Percentiles rank a stretch among this genome's conserved stretches.
Evolutionary conservation across 1,140 invertebrate species (phyloP).

Genomic region (Diorhabda elongata): DNA sequence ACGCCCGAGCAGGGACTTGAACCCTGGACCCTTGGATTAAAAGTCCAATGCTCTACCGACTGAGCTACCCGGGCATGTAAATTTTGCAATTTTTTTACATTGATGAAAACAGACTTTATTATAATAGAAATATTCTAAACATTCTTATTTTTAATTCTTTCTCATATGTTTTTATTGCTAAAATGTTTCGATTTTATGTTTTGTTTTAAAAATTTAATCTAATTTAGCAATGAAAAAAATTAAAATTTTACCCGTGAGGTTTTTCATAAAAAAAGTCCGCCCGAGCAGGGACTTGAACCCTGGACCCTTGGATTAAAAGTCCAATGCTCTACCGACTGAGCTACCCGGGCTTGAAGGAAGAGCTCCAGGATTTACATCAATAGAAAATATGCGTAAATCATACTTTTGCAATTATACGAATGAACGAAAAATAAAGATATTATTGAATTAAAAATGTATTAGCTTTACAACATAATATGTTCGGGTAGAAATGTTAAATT

Average conservation of each 20-base stretch:
- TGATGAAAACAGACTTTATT: not conserved
- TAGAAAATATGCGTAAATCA: too few species aligned
- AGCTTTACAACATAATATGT: too few species aligned
- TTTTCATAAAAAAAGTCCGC: slow-evolving; percentile 11
- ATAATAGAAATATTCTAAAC: not conserved
- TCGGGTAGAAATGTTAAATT: too few species aligned
- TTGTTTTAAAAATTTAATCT: too few species aligned
- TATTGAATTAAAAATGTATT: too few species aligned
- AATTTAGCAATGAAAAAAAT: too few species aligned
- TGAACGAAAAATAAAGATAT: too few species aligned
- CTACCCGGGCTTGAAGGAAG: slow-evolving; percentile 57
- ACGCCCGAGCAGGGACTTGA: slow-evolving; percentile 67
- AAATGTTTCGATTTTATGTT: too few species aligned
- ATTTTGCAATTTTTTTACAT: not conserved
- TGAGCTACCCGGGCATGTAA: slow-evolving; percentile 64
- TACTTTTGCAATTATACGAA: too few species aligned
- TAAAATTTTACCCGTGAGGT: too few species aligned
- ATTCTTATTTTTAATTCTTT: not conserved
- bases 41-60: slow-evolving; percentile 74
- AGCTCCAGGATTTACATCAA: too few species aligned
- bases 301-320: slow-evolving; percentile 74
- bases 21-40: slow-evolving; percentile 74
- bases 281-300: slow-evolving; percentile 73
- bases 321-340: slow-evolving; percentile 74
- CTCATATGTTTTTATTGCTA: too few species aligned